Conservation (phyloP, 1,140 invertebrate species). For the Macrotrachela quadricornifera region DNA sequence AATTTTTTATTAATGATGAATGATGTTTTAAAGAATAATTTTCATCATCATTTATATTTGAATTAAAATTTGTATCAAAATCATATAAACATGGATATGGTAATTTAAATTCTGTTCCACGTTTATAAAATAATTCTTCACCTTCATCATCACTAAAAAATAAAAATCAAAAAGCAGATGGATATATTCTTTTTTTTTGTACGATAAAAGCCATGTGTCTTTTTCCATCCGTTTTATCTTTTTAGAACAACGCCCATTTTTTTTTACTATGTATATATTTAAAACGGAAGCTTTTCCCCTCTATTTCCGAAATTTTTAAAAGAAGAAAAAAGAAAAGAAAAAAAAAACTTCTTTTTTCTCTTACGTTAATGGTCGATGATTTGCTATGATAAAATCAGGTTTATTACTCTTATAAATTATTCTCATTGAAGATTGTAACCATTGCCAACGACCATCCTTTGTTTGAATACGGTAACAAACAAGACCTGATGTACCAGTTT, state of each 20-base stretch:
- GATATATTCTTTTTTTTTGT: not conserved
- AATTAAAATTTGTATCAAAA: conserved; percentile 16
- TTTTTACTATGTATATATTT: too few species aligned
- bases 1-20: too few species aligned
- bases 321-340: not conserved
- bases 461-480: conserved; percentile 87
- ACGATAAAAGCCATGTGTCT: conserved; percentile 3
- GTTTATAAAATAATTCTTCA: conserved; percentile 71
- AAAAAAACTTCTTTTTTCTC: conserved; percentile 19
- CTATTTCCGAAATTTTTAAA: not conserved
- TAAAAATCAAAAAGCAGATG: conserved; percentile 29
- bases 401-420: conserved; percentile 97
- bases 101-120: conserved; percentile 96
- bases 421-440: conserved; percentile 86
- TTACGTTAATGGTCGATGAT: conserved; percentile 86
- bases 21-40: too few species aligned
- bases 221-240: too few species aligned
- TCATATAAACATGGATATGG: conserved; percentile 57
- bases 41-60: too few species aligned
- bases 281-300: too few species aligned
- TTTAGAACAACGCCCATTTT: not conserved
- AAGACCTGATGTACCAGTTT: conserved; percentile 90
- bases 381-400: conserved; percentile 92
- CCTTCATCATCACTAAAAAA: conserved; percentile 81
- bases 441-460: conserved; percentile 69